A percentile compares a stretch with the other conserved stretches of the same genome.
Conservation (phyloP, 2,888 invertebrate genomes). For the Diarsia rubi region DNA sequence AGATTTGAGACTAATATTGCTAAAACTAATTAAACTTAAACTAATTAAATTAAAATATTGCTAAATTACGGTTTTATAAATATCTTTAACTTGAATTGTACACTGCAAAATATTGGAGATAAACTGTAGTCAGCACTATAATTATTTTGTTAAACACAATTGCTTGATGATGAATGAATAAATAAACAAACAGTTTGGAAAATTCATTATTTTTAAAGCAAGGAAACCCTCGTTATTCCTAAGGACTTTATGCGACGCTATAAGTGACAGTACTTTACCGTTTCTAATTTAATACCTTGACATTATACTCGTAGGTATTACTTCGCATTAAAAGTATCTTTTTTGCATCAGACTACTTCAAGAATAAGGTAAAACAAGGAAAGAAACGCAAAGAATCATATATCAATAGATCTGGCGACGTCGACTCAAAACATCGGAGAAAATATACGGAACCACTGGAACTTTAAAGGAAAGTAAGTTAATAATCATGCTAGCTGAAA, state of each 20-base stretch:
- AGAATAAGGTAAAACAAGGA: slow-evolving; percentile 70
- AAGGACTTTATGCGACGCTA: not conserved
- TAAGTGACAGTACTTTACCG: not conserved
- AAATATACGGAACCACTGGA: slow-evolving; percentile 76
- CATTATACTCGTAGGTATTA: too few species aligned
- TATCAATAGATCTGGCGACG: slow-evolving; percentile 81
- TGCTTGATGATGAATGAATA: too few species aligned
- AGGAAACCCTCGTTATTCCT: not conserved
- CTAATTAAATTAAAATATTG: too few species aligned
- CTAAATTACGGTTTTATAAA: too few species aligned
- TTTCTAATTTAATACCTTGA: not conserved
- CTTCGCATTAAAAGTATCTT: too few species aligned
- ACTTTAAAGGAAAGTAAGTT: slow-evolving; percentile 82
- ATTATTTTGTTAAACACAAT: too few species aligned
- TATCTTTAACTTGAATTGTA: not conserved
- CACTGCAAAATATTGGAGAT: not conserved
- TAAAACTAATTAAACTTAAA: too few species aligned
- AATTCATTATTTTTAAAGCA: not conserved
- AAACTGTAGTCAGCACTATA: too few species aligned
- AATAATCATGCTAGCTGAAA: slow-evolving; percentile 2
- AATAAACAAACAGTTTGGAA: not conserved
- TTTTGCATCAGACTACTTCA: slow-evolving; percentile 80
- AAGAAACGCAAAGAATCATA: slow-evolving; percentile 62
- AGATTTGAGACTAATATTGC: too few species aligned
- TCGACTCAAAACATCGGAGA: slow-evolving; percentile 68